phyloP scores from a whole-genome alignment of 1,140 invertebrate genomes.

The Bradysia coprophila region DNA sequence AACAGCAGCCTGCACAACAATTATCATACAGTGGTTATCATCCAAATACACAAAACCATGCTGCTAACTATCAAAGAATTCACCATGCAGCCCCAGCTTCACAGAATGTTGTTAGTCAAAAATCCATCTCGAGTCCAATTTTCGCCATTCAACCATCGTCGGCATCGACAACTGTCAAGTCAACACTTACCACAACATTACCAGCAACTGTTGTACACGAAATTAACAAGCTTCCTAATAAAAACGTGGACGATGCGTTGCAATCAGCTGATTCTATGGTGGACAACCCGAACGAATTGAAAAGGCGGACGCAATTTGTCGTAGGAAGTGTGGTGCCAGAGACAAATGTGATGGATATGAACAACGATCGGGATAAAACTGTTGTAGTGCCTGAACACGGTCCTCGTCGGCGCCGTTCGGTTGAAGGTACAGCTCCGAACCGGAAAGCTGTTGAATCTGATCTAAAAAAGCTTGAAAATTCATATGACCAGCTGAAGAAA shows the following conservation, averaged over 20 bases:
- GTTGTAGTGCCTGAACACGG: conserved; percentile 23
- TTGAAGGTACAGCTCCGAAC: neutral
- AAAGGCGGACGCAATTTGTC: conserved; percentile 10
- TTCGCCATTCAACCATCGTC: neutral
- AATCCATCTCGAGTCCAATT: neutral
- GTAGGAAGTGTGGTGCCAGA: conserved; percentile 14
- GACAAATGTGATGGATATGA: conserved; percentile 11
- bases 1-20: neutral
- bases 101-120: neutral
- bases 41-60: neutral
- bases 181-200: neutral
- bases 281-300: neutral
- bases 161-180: neutral
- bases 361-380: too few relatives aligned
- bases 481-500: neutral
- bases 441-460: neutral
- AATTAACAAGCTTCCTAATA: neutral
- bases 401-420: conserved; percentile 10
- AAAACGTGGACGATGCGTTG: neutral
- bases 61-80: neutral
- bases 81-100: neutral
- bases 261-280: neutral
- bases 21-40: neutral
- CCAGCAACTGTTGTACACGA: neutral
- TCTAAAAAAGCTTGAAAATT: neutral